Base-by-base conservation (phyloP, 2,113 vertebrate genomes). In the Etheostoma spectabile region DNA sequence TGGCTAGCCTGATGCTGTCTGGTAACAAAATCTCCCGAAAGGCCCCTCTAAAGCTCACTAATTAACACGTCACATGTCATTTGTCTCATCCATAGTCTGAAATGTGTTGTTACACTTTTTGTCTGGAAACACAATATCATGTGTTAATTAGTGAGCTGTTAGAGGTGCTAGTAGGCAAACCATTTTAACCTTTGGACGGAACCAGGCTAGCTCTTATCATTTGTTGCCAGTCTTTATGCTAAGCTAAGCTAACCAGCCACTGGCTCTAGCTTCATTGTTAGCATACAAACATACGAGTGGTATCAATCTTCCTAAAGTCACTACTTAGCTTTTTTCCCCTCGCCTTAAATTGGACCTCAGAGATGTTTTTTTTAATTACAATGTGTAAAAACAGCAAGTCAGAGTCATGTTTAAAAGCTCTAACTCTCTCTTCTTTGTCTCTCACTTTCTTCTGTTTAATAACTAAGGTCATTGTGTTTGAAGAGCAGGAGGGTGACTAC, bases 391-490 rank as follows among this genome's bases (percentile, higher is more conserved):
- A 55, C 30, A 65, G 1, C 22, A 79, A 38, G 22, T 46, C 42
- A 74, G 38, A 30, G n/a, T 38, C 27, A 66, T 11, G 11, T 68
- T 14, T 79, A 12, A 53, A 15, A 49, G n/a, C 12, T 42, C 27
- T 56, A 63, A 59, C 8, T 38, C 0, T 2, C n/a, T 49, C 11
- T 5, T 46, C 1, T 48, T 21, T 66, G 1, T 63, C 57, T 73
- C 18, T 33, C 19, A 27, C 16, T 30, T 60, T 64, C 55, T 8
- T 72, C 18, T 70, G 7, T 81, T 52, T 12, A 21, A 79, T 68
- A 5, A 62, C 74, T 73, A 88, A 99, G 98, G 91, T 99, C 42
- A 94, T 97, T 16, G 90, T 98, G 63, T 99, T 99, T 7, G 98
- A 99, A 76, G 98, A 99, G 78, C 94, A 88, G 60, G 94, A 95